These are phyloP conservation scores for Agriopis aurantiaria DNA, from an alignment of 2,888 invertebrate species.

Conservation along the genomic window DNA sequence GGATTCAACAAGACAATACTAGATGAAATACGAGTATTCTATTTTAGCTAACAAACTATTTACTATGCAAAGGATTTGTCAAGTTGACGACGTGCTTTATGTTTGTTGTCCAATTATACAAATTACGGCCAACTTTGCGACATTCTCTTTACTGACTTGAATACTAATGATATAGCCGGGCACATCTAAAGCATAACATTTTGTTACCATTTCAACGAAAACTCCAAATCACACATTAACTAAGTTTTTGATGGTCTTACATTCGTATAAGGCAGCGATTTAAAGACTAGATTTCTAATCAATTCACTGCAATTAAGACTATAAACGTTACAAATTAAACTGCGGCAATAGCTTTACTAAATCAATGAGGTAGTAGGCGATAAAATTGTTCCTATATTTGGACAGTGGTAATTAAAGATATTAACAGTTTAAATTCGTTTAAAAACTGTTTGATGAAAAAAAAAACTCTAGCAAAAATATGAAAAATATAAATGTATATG, in stretches of 20 bases:
- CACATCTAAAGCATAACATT: conserved; percentile 20
- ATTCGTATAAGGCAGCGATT: neutral
- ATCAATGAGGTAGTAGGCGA: conserved; percentile 8
- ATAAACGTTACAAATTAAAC: conserved; percentile 8
- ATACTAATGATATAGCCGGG: conserved; percentile 38
- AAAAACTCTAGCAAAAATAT: neutral
- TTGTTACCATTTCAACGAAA: conserved; percentile 8
- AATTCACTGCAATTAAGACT: conserved; percentile 1
- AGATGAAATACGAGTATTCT: neutral
- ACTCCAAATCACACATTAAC: neutral
- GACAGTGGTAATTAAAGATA: neutral
- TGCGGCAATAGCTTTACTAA: conserved; percentile 8
- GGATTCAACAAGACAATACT: neutral
- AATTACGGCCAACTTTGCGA: conserved; percentile 42
- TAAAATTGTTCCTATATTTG: conserved; percentile 8
- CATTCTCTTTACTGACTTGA: conserved; percentile 33
- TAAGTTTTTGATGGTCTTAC: neutral
- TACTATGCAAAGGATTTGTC: conserved; percentile 34
- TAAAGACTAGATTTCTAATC: conserved; percentile 5
- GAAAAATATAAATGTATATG: conserved; percentile 6
- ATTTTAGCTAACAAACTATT: conserved; percentile 24
- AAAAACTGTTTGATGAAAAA: neutral
- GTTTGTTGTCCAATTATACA: conserved; percentile 46
- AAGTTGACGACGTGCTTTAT: conserved; percentile 44
- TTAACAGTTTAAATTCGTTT: neutral